Evolutionary conservation across 1,140 invertebrate genomes (phyloP).

Genomic region (Heterodera schachtii): DNA sequence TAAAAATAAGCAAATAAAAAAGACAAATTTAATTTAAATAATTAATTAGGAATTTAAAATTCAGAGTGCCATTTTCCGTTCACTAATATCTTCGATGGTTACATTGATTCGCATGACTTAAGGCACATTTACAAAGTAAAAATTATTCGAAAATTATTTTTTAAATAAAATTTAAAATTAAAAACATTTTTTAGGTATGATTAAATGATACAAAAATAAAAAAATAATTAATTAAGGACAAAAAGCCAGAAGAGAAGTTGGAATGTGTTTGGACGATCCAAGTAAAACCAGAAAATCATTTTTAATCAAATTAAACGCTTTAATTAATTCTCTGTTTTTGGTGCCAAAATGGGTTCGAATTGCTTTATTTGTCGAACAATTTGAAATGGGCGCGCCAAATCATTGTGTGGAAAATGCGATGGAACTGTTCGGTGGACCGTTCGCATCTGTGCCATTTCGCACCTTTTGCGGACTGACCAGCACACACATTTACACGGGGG

Average conservation of each 20-base stretch:
- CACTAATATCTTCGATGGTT: slow-evolving; percentile 36
- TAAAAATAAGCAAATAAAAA: neutral
- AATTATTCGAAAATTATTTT: neutral
- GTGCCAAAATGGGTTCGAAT: slow-evolving; percentile 45
- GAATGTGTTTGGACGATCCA: slow-evolving; percentile 50
- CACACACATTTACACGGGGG: slow-evolving; percentile 45
- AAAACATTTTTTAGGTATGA: neutral
- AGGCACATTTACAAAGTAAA: slow-evolving; percentile 28
- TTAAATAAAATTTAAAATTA: neutral
- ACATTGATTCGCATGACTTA: slow-evolving; percentile 37
- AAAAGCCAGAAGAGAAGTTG: slow-evolving; percentile 24
- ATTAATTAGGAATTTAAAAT: slow-evolving; percentile 1
- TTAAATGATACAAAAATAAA: too few relatives aligned
- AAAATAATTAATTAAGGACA: neutral
- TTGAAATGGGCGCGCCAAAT: slow-evolving; percentile 45
- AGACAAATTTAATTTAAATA: neutral
- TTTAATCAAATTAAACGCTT: too few relatives aligned
- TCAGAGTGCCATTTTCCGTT: slow-evolving; percentile 42
- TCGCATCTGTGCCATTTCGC: slow-evolving; percentile 35
- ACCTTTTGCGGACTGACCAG: slow-evolving; percentile 43
- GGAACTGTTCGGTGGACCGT: slow-evolving; percentile 44
- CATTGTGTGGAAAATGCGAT: slow-evolving; percentile 47
- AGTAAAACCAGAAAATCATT: slow-evolving; percentile 1
- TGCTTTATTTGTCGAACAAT: slow-evolving; percentile 50
- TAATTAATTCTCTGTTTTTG: slow-evolving; percentile 15